phyloP scores from a whole-genome alignment of 2,888 invertebrate species.

The Drosophila longiperda region DNA sequence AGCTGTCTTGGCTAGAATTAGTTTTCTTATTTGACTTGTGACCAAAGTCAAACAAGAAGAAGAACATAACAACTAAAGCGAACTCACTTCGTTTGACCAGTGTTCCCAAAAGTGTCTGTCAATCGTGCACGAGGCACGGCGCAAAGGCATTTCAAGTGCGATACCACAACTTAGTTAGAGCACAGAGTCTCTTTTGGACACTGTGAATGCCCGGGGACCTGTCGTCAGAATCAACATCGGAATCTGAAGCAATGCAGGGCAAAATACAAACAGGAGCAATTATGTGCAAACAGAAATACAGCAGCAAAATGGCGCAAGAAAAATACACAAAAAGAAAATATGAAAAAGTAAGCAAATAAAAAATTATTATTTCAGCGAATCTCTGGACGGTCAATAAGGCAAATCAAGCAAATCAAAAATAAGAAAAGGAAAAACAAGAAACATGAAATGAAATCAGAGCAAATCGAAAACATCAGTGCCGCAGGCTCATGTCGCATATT shows the following conservation, averaged over 20 bases:
- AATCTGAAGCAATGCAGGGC: conserved; percentile 12
- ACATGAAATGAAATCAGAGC: conserved; percentile 55
- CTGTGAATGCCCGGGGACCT: conserved; percentile 47
- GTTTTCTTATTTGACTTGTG: conserved; percentile 72
- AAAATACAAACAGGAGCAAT: conserved; percentile 66
- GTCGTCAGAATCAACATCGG: conserved; percentile 37
- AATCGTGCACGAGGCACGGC: conserved; percentile 72
- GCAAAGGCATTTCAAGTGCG: conserved; percentile 50
- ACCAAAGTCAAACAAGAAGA: conserved; percentile 6
- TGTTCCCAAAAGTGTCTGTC: conserved; percentile 54
- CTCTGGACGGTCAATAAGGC: conserved; percentile 45
- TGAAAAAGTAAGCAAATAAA: conserved; percentile 35
- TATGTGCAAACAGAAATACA: conserved; percentile 44
- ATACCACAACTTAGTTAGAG: not conserved
- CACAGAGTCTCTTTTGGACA: not conserved
- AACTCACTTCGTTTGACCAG: conserved; percentile 48
- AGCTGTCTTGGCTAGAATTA: conserved; percentile 64
- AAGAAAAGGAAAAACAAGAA: not conserved
- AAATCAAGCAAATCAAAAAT: conserved; percentile 68
- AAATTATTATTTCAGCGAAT: conserved; percentile 37
- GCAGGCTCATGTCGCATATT: conserved; percentile 53
- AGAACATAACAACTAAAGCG: not conserved
- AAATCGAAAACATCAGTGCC: conserved; percentile 54
- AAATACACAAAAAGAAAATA: conserved; percentile 15
- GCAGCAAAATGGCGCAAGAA: conserved; percentile 28